Base-by-base conservation (phyloP, 2,888 invertebrate species). In the Bugula neritina region DNA sequence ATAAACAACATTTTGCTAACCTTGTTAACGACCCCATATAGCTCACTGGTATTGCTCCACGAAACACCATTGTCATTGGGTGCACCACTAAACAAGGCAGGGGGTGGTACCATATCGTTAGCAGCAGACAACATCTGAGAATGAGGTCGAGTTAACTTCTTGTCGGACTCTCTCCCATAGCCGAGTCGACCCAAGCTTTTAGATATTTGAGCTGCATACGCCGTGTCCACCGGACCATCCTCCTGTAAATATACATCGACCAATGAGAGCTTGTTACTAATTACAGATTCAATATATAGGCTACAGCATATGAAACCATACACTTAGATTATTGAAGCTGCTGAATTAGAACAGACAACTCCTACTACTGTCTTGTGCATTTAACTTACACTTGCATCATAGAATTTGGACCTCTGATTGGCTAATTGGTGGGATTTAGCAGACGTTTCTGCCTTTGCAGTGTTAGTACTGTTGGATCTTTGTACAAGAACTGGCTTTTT, bases 131-230 rank as follows among this genome's bases (percentile, higher is more conserved):
- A 25, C 3, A 34, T 13, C 63, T 63, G 63, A 25, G 63, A 63
- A n/a, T 21, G 34, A 13, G 63, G 34, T 17, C 34, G 27, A 10
- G 5, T 27, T 34, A 31, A n/a, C 63, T 31, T 63, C 63, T 63
- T 63, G 1, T 63, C 63, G 5, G 63, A 63, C n/a, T 63, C 63
- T 63, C 63, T 63, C 5, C 31, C 31, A 31, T 63, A 63, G 29
- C 63, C 63, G 2, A 63, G 63, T 10, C 63, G 63, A 34, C 63
- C 34, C 25, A 63, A 27, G 31, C 63, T 63, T 31, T 63, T 63
- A n/a, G 63, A 63, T 5, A 63, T 63, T n/a, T 63, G 63, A 29
- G 63, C 63, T 25, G 63, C 63, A 31, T 63, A 63, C 27, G 27
- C 63, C 3, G 63, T 63, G 63, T 63, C 63, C 5, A 63, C 63